Conservation (phyloP, 2,797 vertebrate genomes). For the Notamacropus eugenii region DNA sequence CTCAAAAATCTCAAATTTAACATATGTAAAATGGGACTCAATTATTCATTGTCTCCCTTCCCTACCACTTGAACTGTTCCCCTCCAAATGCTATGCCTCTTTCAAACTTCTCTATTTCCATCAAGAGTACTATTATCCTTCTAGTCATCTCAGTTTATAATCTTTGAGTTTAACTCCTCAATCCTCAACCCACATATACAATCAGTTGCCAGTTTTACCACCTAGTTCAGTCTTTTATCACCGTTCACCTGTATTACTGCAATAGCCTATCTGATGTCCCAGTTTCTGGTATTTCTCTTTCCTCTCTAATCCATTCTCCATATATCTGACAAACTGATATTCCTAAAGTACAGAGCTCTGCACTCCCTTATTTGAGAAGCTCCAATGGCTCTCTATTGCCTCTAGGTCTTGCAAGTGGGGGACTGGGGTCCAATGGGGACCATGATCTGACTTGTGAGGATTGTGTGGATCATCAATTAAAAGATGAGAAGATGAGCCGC, state of each 20-base stretch:
- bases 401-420: not conserved
- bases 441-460: not conserved
- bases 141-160: not conserved
- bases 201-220: not conserved
- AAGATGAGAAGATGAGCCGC: not conserved
- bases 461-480: not conserved
- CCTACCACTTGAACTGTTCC: not conserved
- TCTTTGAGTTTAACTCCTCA: not conserved
- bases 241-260: not conserved
- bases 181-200: not conserved
- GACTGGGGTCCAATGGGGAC: not conserved
- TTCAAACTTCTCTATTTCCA: not conserved
- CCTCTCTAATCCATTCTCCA: not conserved
- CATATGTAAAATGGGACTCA: not conserved
- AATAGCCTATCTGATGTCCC: not conserved
- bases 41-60: not conserved
- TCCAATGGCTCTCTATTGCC: not conserved
- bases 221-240: not conserved
- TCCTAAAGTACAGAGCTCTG: not conserved
- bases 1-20: not conserved
- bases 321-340: not conserved
- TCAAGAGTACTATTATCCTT: not conserved
- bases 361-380: not conserved
- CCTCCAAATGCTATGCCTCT: not conserved
- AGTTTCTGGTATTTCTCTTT: not conserved